Evolutionary conservation across 1,140 invertebrate genomes (phyloP), one percentile per base, ranked within the genome.

Genomic region (Aphaenogaster rudis): DNA sequence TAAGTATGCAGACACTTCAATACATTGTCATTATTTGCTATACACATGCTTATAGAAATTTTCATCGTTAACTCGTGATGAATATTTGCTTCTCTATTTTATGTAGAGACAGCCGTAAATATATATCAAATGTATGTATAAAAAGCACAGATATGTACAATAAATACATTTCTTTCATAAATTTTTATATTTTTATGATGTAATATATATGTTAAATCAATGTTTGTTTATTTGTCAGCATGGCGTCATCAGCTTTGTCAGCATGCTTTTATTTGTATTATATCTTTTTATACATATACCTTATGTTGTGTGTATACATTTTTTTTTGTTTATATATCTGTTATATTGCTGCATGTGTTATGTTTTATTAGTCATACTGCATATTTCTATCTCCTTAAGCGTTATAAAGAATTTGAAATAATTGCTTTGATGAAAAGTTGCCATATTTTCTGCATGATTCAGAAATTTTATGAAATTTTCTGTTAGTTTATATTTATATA

Each of bases 201-300:
- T n/a, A 28, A 66, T 80, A 61, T 59, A 63, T 61, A 36, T 28
- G 9, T 81, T 69, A 69, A 81, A 54, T 71, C 71, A 71, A 45
- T 88, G 8, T 48, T n/a, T 7, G 52, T 79, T 17, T 66, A 67
- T 74, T 39, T 67, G 33, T 76, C 48, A 61, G 67, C 88, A 86
- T 86, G 82, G 42, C 69, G 81, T 63, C 45, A 52, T 61, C n/a
- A 84, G 86, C 59, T 90, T 90, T 45, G 78, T 15, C 42, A 76
- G 76, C 82, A 80, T 81, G 88, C 48, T 80, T 80, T 69, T 28
- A 45, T 50, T 48, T 33, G n/a, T 80, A 39, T n/a, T 66, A 66
- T 48, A 54, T 67, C 1, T 81, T 79, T 72, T 15, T 17, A 72
- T 42, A 36, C n/a, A 21, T 63, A 61, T 42, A 28, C 5, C 9